Evolutionary conservation across 2,888 invertebrate genomes (phyloP), one percentile per base, ranked within the genome.

Genomic region (Drosophila yooni): DNA sequence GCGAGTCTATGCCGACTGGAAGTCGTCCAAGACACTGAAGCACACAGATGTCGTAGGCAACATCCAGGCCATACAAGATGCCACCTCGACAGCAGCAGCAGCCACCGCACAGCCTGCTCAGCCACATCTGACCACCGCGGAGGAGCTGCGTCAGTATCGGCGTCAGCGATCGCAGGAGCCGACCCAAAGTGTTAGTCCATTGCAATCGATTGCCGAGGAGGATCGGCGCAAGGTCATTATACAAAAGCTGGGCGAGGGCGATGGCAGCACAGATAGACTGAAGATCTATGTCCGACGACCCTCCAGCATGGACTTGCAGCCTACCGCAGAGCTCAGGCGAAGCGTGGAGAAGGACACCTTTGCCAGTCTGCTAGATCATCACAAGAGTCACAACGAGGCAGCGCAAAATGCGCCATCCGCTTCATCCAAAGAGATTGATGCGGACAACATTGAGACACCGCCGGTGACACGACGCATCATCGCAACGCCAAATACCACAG

Each of bases 381-480:
- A 91, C 70, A 87, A 90, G 67, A 91, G 82, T 59, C 90, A 91
- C 79, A 91, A 90, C 62, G 91, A 91, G 62, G 82, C 88, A 25
- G 81, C 88, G 31, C 80, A 72, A 61, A 73, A 75, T 51, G 50
- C 46, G 11, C 27, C 56, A 33, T 46, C 66, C 29, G 83, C 57
- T 46, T 94, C 94, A 25, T 96, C 96, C 91, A 95, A 96, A 15
- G 97, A 97, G 91, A 97, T 98, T 48, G 98, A 98, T 92, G 97
- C 97, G 3, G 98, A 98, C 84, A 98, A 98, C 85, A 96, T 98
- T 38, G 97, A 98, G 94, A 98, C 98, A 2, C 97, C 98, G 27
- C 97, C 98, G 7, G 96, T 96, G 0, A 96, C 96, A 25, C 94
- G 97, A 65, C 95, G 96, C 81, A 71, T 91, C 11, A 80, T 91